Evolutionary conservation across 2,797 vertebrate genomes (phyloP).

Genomic region (Falco columbarius): DNA sequence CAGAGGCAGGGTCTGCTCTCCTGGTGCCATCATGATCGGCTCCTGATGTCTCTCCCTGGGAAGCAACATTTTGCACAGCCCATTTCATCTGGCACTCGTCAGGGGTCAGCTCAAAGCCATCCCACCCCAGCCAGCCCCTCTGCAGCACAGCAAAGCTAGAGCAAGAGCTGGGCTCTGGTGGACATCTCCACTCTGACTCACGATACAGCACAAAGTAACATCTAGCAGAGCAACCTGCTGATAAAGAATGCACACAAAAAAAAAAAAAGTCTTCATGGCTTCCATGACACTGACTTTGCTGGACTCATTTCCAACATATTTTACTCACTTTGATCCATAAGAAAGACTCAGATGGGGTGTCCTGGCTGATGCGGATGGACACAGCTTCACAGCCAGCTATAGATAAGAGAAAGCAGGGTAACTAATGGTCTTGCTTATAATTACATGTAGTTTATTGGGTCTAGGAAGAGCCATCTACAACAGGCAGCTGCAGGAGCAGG

Average conservation of each 20-base stretch:
- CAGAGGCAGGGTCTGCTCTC: background rate
- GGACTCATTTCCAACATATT: background rate
- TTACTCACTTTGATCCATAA: background rate
- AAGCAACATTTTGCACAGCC: background rate
- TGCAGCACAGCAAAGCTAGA: background rate
- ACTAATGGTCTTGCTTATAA: background rate
- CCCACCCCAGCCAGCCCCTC: background rate
- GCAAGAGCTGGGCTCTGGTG: background rate
- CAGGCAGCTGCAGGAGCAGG: background rate
- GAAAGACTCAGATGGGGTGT: background rate
- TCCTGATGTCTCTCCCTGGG: rapidly evolving
- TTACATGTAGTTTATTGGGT: background rate
- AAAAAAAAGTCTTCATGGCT: background rate
- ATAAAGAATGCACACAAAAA: background rate
- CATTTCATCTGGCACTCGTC: rapidly evolving
- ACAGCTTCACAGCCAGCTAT: background rate
- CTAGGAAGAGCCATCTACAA: background rate
- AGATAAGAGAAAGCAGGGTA: background rate
- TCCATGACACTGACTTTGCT: background rate
- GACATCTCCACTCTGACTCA: background rate
- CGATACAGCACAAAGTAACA: rapidly evolving
- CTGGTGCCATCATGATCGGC: background rate
- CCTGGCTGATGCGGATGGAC: background rate
- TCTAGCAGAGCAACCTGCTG: background rate
- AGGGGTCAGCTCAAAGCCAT: background rate